Base-by-base conservation (phyloP, 2,113 vertebrate genomes). In the Solenodon paradoxus region DNA sequence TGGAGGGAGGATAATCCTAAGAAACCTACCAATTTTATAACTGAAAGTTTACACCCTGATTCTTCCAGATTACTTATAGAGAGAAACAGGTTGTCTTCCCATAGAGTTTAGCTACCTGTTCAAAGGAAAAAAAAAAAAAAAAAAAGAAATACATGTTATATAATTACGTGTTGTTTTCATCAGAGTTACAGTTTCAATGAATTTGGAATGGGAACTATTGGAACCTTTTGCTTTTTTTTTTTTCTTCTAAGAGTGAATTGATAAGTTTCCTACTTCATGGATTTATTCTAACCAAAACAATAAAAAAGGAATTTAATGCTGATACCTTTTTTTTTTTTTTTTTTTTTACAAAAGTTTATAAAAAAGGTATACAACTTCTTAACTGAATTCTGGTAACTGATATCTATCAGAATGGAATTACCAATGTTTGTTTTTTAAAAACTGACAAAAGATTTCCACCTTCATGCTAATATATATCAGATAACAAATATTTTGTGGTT, bases 351-450 rank as follows among this genome's bases (percentile, higher is more conserved):
- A 88, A 30, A 35, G 86, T 64, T 86, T 95, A 82, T 49, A 24
- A 95, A 97, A 92, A 77, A 82, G 68, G 45, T 32, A 83, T 35
- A 57, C 17, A 97, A 92, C 38, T 97, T 92, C 74, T 71, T 82
- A 92, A 83, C 12, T 90, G 75, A 97, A 91, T 94, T 91, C 90
- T 96, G 61, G 85, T 93, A 61, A 88, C 78, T 95, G 12, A 22
- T 97, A 93, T 78, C 6, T 45, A 92, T 81, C 49, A 57, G n/a
- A 81, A 90, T 94, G 89, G 92, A 96, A 93, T 22, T 79, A 57
- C 16, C 55, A 38, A 79, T 87, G 89, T 95, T 97, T 72, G 12
- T 97, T 93, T 88, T n/a, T 45, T 82, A 93, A 92, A 88, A 85
- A 86, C 26, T 75, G 40, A 89, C 15, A 84, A 74, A n/a, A 80